These are phyloP conservation scores for Nebria ingens DNA, from an alignment of 1,140 invertebrate species.

Conservation along the genomic window DNA sequence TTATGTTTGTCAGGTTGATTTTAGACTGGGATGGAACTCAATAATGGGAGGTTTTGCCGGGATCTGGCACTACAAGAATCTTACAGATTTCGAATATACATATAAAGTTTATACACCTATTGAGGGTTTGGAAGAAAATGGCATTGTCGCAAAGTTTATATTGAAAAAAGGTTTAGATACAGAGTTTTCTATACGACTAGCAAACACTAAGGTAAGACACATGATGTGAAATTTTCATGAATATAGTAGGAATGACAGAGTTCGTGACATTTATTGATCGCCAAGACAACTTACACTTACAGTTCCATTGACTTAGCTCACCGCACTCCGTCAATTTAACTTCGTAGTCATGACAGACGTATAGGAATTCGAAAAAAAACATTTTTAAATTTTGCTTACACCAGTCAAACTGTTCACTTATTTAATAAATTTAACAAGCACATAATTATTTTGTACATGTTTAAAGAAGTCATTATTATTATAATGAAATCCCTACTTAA, in stretches of 20 bases:
- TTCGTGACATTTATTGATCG: neutral
- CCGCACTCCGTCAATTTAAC: neutral
- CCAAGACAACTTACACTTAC: neutral
- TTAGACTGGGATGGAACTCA: conserved; percentile 61
- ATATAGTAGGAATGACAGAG: neutral
- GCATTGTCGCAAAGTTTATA: conserved; percentile 57
- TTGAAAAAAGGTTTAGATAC: conserved; percentile 51
- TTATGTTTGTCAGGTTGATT: conserved; percentile 48
- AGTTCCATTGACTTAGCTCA: neutral
- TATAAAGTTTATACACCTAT: conserved; percentile 66
- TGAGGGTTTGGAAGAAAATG: conserved; percentile 60
- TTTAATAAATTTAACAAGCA: too few relatives aligned
- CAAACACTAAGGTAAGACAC: conserved; percentile 51
- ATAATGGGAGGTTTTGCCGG: conserved; percentile 62
- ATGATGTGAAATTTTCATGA: too few relatives aligned
- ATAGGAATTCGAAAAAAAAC: too few relatives aligned
- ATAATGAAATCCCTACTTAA: too few relatives aligned
- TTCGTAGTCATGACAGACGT: too few relatives aligned
- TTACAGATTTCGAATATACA: conserved; percentile 62
- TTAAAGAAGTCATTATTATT: too few relatives aligned
- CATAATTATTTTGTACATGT: too few relatives aligned
- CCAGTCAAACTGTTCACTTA: too few relatives aligned
- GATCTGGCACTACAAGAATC: conserved; percentile 57
- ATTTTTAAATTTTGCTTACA: too few relatives aligned
- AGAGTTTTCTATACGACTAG: conserved; percentile 54